Conservation (phyloP, 2,797 vertebrate genomes). For the Malurus splendens region DNA sequence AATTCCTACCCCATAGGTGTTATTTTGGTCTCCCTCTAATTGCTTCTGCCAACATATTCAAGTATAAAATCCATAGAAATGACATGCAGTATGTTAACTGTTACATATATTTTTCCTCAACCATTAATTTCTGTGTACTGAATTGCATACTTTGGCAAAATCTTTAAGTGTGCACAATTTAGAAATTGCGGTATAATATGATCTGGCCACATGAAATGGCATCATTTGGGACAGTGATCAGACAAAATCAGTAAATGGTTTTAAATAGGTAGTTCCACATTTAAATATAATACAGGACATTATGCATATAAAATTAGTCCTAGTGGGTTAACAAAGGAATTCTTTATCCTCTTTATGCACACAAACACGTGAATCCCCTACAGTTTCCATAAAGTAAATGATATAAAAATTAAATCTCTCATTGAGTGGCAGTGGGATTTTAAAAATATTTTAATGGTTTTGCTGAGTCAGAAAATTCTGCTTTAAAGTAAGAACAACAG, state of each 20-base stretch:
- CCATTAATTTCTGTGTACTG: constrained; percentile 36
- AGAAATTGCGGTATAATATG: constrained; percentile 3
- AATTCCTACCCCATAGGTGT: constrained; percentile 10
- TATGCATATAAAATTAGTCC: not conserved
- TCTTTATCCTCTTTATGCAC: not conserved
- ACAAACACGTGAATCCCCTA: not conserved
- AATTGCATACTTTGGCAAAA: constrained; percentile 14
- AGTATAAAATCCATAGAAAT: constrained; percentile 43
- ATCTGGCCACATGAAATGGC: not conserved
- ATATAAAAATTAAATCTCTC: not conserved
- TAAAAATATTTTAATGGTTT: not conserved
- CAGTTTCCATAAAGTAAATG: not conserved
- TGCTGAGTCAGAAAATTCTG: not conserved
- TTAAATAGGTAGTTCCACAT: constrained; percentile 26
- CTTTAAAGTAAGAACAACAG: not conserved
- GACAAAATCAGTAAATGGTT: not conserved
- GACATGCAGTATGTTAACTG: constrained; percentile 12
- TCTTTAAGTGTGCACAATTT: constrained; percentile 11
- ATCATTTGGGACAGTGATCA: not conserved
- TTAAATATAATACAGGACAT: constrained; percentile 21
- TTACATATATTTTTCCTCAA: constrained; percentile 21
- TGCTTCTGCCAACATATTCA: constrained; percentile 27
- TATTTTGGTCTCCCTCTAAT: constrained; percentile 41
- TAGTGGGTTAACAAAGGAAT: not conserved
- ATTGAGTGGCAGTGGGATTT: not conserved